These are phyloP conservation scores for Conopomorpha cramerella DNA, from an alignment of 1,140 invertebrate species.

Conservation along the genomic window DNA sequence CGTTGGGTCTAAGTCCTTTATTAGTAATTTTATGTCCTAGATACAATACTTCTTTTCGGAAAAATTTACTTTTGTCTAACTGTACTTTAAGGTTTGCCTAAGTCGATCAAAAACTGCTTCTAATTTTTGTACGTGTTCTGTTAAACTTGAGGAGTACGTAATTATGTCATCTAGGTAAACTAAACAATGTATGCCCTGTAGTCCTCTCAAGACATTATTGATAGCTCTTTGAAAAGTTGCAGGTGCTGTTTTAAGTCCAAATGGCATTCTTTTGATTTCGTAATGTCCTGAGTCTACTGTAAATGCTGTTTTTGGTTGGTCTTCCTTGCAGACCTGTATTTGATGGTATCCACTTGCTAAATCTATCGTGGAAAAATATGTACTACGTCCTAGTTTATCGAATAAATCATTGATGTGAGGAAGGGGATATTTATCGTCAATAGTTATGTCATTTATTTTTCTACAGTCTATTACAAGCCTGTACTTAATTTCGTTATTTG, in stretches of 20 bases:
- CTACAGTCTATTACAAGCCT: too few species aligned
- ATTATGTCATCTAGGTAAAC: slow-evolving; percentile 53
- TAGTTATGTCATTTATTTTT: too few species aligned
- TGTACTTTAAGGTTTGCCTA: slow-evolving; percentile 14
- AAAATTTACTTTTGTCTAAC: slow-evolving; percentile 19
- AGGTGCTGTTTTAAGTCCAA: slow-evolving; percentile 23
- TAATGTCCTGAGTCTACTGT: slow-evolving; percentile 18
- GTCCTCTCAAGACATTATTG: slow-evolving; percentile 24
- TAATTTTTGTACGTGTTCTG: slow-evolving; percentile 25
- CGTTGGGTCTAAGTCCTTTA: slow-evolving; percentile 8
- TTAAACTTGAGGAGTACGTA: slow-evolving; percentile 23
- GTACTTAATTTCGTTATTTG: too few species aligned
- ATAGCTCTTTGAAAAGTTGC: slow-evolving; percentile 31
- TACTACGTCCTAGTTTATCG: too few species aligned
- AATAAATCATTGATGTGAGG: too few species aligned
- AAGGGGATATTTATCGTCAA: too few species aligned
- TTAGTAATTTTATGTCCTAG: slow-evolving; percentile 23
- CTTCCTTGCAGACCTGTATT: slow-evolving; percentile 1
- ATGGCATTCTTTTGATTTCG: slow-evolving; percentile 19
- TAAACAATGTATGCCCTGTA: slow-evolving; percentile 20
- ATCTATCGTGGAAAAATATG: slow-evolving; percentile 6
- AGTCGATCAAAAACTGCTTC: slow-evolving; percentile 22
- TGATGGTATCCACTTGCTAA: too few species aligned
- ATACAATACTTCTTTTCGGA: slow-evolving; percentile 16
- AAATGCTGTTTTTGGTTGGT: slow-evolving; percentile 43